Evolutionary conservation across 2,113 vertebrate genomes (phyloP), one percentile per base, ranked within the genome.

Genomic region (Micronycteris hirsuta): DNA sequence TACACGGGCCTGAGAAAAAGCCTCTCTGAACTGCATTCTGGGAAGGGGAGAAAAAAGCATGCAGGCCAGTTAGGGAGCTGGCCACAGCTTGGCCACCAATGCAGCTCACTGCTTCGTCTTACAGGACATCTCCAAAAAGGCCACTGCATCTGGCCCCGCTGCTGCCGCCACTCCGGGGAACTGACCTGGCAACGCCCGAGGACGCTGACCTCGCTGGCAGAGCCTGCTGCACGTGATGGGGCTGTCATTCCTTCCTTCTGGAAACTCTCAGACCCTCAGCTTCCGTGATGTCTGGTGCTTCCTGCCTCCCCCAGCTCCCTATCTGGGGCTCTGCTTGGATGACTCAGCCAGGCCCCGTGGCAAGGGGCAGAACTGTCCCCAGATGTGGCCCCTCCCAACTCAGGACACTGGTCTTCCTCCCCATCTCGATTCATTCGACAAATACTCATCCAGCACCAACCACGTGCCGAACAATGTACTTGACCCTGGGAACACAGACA

Each of bases 391-490:
- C n/a, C 45, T 63, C 73, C 56, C 33, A n/a, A 14, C 22, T 33
- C 68, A 20, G 41, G 73, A 68, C 49, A n/a, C 49, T 15, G 47
- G 3, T 45, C 45, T 68, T n/a, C 24, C 71, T 63, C 41, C 86
- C 49, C 54, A 43, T 20, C 31, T 17, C 45, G 49, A 54, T 36
- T 54, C 82, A 43, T 5, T 68, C 17, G 16, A 28, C 43, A 68
- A 52, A 65, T 61, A 85, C 43, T 45, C 54, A 56, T 49, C 5
- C 12, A 81, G 68, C 41, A 31, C 61, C 67, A 47, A 15, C n/a
- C 28, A 1, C 0, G 0, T 31, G 47, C 28, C 47, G 36, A 61
- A 41, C 9, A 15, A 41, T 0, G 28, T 4, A 7, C 43, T 16
- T 20, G 58, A 38, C 31, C 41, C 63, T 45, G n/a, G 31, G 28